phyloP scores from a whole-genome alignment of 2,888 invertebrate genomes.

The Pollenia angustigena region DNA sequence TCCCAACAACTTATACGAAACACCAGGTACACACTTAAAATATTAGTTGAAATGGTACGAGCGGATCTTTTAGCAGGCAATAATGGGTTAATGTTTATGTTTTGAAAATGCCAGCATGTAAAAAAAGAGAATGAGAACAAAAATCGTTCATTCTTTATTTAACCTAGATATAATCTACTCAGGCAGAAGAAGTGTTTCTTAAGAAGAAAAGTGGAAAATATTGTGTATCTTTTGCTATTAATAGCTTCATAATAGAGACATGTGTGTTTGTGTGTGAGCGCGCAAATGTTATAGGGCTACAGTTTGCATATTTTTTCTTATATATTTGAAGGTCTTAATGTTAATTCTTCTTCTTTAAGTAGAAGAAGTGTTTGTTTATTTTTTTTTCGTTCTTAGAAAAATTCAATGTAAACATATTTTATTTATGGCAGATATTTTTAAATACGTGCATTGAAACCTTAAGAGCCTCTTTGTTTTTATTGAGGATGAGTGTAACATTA shows the following conservation, averaged over 20 bases:
- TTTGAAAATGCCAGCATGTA: neutral
- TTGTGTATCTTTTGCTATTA: constrained; percentile 25
- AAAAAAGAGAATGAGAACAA: neutral
- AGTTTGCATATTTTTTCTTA: neutral
- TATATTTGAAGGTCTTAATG: constrained; percentile 3
- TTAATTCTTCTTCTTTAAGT: neutral
- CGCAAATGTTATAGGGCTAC: neutral
- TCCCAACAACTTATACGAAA: too few species aligned
- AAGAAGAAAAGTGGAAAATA: neutral
- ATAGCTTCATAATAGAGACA: constrained; percentile 27
- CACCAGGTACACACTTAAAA: too few species aligned
- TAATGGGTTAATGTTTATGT: neutral
- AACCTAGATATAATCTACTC: constrained; percentile 57
- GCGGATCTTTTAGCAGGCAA: too few species aligned
- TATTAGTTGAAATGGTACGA: too few species aligned
- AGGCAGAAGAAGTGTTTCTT: constrained; percentile 28
- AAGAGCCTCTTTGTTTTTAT: constrained; percentile 9
- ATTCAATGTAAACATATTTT: constrained; percentile 35
- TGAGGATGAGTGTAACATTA: constrained; percentile 6
- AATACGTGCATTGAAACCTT: constrained; percentile 28
- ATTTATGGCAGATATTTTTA: constrained; percentile 17
- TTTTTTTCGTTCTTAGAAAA: neutral
- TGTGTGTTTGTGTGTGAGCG: constrained; percentile 4
- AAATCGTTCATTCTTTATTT: constrained; percentile 40
- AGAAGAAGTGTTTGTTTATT: neutral